Percentiles rank a stretch among this genome's conserved stretches.
Evolutionary conservation across 2,113 vertebrate species (phyloP).

Genomic region (Tangachromis dhanisi): DNA sequence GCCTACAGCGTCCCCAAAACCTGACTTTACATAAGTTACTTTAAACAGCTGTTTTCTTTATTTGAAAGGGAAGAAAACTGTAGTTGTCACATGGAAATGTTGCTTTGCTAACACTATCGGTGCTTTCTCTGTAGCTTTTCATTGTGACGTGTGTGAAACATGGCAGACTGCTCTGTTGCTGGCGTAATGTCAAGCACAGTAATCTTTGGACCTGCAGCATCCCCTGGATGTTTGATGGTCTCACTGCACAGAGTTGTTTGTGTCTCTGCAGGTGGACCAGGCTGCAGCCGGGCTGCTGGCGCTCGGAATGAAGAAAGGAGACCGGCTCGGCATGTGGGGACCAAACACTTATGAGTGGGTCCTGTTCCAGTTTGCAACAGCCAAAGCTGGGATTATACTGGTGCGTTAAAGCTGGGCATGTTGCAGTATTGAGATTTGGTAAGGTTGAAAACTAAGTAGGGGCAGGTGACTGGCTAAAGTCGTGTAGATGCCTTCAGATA

Average conservation of each 20-base stretch:
- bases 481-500: neutral
- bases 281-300: conserved; percentile 86
- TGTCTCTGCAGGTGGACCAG: conserved; percentile 77
- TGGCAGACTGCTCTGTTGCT: neutral
- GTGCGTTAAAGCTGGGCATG: conserved; percentile 64
- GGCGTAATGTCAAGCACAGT: neutral
- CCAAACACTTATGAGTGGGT: conserved; percentile 91
- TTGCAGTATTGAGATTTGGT: neutral
- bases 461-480: neutral
- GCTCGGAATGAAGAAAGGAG: conserved; percentile 82
- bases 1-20: neutral
- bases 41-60: neutral
- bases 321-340: conserved; percentile 89
- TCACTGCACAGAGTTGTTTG: neutral
- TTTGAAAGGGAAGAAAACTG: neutral
- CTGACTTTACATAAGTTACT: neutral
- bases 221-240: neutral
- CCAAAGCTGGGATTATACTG: conserved; percentile 89
- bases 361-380: conserved; percentile 86
- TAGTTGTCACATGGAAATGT: neutral
- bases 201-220: neutral
- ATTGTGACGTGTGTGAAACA: neutral
- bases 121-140: neutral
- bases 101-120: neutral
- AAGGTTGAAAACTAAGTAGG: neutral